Evolutionary conservation across 1,140 invertebrate genomes (phyloP).

Genomic region (Brachionus paranguensis): DNA sequence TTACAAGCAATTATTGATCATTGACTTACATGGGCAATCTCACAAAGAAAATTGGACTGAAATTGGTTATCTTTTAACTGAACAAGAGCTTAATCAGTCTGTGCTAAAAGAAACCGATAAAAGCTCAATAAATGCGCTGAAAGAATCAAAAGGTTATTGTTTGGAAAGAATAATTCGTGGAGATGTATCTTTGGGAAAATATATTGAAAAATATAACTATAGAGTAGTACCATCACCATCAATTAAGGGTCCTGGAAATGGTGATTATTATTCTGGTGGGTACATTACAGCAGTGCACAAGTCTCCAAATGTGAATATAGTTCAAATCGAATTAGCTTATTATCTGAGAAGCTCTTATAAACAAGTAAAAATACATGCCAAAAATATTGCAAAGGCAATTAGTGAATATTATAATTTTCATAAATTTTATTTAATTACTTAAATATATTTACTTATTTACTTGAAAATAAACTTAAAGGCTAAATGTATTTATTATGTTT

Average conservation of each 20-base stretch:
- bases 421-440: background rate
- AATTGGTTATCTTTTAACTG: conserved; percentile 40
- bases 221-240: conserved; percentile 41
- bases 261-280: conserved; percentile 39
- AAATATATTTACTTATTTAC: background rate
- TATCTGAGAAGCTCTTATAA: background rate
- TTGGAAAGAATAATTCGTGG: background rate
- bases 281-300: background rate
- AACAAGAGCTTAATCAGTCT: background rate
- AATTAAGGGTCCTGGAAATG: conserved; percentile 21
- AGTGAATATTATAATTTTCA: conserved; percentile 21
- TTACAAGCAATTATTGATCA: background rate
- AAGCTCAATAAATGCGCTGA: background rate
- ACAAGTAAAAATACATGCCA: background rate
- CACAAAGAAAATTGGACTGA: conserved; percentile 41
- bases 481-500: too few relatives aligned
- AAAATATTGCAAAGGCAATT: conserved; percentile 5
- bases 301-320: background rate
- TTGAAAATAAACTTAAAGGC: background rate
- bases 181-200: background rate
- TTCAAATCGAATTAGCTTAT: conserved; percentile 22
- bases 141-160: background rate
- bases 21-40: conserved; percentile 42
- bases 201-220: background rate
- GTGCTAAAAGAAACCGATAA: background rate